These are phyloP conservation scores for Ochotona curzoniae DNA, from an alignment of 2,113 vertebrate species.

Conservation along the genomic window DNA sequence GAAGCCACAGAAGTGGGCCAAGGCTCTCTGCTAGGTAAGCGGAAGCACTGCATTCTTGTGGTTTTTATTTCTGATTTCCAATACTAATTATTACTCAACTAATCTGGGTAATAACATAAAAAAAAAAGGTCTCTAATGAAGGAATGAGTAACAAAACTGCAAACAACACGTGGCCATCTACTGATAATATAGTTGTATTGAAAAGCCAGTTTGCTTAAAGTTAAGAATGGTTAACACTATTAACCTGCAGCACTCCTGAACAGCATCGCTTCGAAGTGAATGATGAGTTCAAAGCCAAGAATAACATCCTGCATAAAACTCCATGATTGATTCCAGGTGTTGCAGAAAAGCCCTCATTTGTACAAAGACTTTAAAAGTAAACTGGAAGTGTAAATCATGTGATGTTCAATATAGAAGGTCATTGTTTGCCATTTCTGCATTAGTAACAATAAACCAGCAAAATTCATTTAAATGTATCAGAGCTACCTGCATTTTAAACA, in stretches of 20 bases:
- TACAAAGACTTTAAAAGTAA: constrained; percentile 83
- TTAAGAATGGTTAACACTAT: constrained; percentile 68
- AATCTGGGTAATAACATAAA: not conserved
- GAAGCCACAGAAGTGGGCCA: too few relatives aligned
- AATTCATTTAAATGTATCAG: constrained; percentile 82
- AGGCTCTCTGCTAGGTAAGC: not conserved
- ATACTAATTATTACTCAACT: not conserved
- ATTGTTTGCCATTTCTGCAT: constrained; percentile 85
- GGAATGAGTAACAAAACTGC: not conserved
- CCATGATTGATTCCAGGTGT: constrained; percentile 83
- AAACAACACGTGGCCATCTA: constrained; percentile 27
- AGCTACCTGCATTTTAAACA: constrained; percentile 91
- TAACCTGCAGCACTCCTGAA: constrained; percentile 65
- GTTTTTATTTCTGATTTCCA: not conserved
- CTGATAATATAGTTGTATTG: not conserved
- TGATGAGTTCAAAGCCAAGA: constrained; percentile 83
- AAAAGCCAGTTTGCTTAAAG: constrained; percentile 64
- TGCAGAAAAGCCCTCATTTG: constrained; percentile 82
- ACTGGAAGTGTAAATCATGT: constrained; percentile 84
- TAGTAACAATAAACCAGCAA: constrained; percentile 85
- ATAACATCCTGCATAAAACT: constrained; percentile 73
- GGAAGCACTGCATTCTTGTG: accelerated
- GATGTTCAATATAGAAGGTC: constrained; percentile 82
- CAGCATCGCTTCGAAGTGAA: constrained; percentile 72
- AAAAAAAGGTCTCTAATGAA: not conserved